Evolutionary conservation across 2,113 vertebrate species (phyloP).

Genomic region (Oostethus manadensis): DNA sequence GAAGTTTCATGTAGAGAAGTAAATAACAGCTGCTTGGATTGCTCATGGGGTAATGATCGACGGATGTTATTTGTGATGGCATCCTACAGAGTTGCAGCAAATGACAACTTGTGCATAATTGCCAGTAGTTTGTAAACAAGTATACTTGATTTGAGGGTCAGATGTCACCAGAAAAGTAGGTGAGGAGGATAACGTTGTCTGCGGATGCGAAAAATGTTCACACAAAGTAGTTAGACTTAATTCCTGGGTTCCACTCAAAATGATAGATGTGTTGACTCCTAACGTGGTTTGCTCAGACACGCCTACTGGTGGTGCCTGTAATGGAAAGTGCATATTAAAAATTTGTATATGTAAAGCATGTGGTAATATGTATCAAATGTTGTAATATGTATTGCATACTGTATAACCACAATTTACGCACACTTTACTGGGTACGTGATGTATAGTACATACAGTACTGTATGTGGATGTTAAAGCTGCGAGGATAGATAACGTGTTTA

Average conservation of each 20-base stretch:
- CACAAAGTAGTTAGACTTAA: conserved; percentile 47
- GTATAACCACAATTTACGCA: conserved; percentile 4
- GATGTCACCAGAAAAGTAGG: conserved; percentile 48
- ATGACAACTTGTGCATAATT: conserved; percentile 42
- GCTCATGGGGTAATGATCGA: conserved; percentile 57
- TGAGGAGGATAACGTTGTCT: conserved; percentile 47
- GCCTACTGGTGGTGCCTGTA: conserved; percentile 21
- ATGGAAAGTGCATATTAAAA: conserved; percentile 4
- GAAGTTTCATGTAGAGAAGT: conserved; percentile 55
- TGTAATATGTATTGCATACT: neutral
- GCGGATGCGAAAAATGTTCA: conserved; percentile 44
- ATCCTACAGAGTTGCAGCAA: conserved; percentile 48
- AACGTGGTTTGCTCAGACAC: conserved; percentile 36
- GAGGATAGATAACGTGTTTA: conserved; percentile 6
- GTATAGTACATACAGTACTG: neutral
- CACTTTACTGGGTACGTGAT: neutral
- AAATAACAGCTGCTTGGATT: conserved; percentile 51
- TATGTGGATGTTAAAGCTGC: neutral
- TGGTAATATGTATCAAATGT: neutral
- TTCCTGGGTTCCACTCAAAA: conserved; percentile 49
- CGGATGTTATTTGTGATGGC: conserved; percentile 55
- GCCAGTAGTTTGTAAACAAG: conserved; percentile 50
- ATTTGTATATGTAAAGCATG: conserved; percentile 2
- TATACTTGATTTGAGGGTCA: conserved; percentile 51
- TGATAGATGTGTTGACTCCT: conserved; percentile 57